These are phyloP conservation scores for Colostygia pectinataria DNA, from an alignment of 2,888 invertebrate genomes.

Conservation along the genomic window DNA sequence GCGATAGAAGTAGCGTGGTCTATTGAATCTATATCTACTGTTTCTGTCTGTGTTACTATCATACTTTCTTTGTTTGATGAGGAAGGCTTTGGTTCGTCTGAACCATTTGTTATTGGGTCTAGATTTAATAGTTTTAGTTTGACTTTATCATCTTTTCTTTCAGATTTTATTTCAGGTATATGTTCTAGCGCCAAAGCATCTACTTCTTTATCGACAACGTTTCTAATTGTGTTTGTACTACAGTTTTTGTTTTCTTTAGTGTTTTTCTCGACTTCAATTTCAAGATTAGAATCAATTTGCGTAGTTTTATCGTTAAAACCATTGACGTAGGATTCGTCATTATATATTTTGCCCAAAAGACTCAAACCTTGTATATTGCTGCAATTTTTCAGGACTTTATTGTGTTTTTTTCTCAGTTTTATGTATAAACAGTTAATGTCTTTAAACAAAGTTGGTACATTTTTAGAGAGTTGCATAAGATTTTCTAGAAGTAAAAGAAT, in stretches of 20 bases:
- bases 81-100: slow-evolving; percentile 9
- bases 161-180: slow-evolving; percentile 6
- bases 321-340: slow-evolving; percentile 40
- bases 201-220: slow-evolving; percentile 17
- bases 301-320: slow-evolving; percentile 42
- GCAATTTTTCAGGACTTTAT: slow-evolving; percentile 45
- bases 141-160: no score
- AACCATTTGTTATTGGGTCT: slow-evolving; percentile 20
- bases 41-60: slow-evolving; percentile 26
- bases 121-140: slow-evolving; percentile 1
- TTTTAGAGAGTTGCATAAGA: slow-evolving; percentile 57
- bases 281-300: slow-evolving; percentile 30
- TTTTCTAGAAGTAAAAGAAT: slow-evolving; percentile 65
- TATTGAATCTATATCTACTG: slow-evolving; percentile 19
- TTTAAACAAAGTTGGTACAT: slow-evolving; percentile 53
- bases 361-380: slow-evolving; percentile 50
- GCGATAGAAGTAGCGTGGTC: slow-evolving; percentile 46
- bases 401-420: slow-evolving; percentile 58
- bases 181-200: slow-evolving; percentile 3
- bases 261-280: slow-evolving; percentile 24
- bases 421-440: slow-evolving; percentile 58
- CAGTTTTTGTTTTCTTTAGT: slow-evolving; percentile 10
- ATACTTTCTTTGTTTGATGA: slow-evolving; percentile 19
- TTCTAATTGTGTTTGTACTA: slow-evolving; percentile 20
- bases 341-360: slow-evolving; percentile 62